phyloP scores from a whole-genome alignment of 2,888 invertebrate species.

The Caenorhabditis sp. region DNA sequence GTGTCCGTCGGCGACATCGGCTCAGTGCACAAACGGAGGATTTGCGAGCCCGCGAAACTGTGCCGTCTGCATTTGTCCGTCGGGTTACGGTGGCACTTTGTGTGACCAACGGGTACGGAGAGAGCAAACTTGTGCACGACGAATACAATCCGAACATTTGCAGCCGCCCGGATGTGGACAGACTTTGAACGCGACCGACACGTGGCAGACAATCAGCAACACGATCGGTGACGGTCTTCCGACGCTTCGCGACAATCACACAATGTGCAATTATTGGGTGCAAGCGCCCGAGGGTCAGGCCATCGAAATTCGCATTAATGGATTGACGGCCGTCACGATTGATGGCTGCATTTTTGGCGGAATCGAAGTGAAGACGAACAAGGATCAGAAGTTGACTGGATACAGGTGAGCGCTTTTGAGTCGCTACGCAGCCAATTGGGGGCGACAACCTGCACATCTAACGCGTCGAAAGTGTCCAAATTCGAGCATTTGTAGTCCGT shows the following conservation, averaged over 20 bases:
- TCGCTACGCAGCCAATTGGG: no score
- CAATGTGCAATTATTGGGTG: slow-evolving; percentile 60
- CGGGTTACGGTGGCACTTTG: slow-evolving; percentile 69
- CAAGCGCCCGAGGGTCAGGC: slow-evolving; percentile 59
- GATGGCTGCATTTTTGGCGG: slow-evolving; percentile 75
- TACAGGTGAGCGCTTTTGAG: slow-evolving; percentile 48
- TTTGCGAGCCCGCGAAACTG: slow-evolving; percentile 71
- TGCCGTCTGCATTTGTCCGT: slow-evolving; percentile 70
- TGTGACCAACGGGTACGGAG: slow-evolving; percentile 62
- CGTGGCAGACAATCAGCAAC: slow-evolving; percentile 36
- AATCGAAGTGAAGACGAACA: slow-evolving; percentile 69
- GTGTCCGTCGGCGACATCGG: slow-evolving; percentile 54
- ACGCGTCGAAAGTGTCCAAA: no score
- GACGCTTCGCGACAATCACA: slow-evolving; percentile 46
- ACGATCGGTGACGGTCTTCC: slow-evolving; percentile 54
- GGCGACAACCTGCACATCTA: no score
- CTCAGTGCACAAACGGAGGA: slow-evolving; percentile 72
- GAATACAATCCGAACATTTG: no score
- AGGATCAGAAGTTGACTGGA: slow-evolving; percentile 64
- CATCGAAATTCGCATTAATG: slow-evolving; percentile 65
- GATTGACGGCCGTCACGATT: slow-evolving; percentile 59
- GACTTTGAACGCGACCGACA: slow-evolving; percentile 42
- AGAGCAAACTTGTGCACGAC: no score
- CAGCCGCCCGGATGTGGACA: slow-evolving; percentile 63
- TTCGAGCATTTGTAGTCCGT: no score